Conservation (phyloP, 1,140 invertebrate genomes). For the Planococcus citri region DNA sequence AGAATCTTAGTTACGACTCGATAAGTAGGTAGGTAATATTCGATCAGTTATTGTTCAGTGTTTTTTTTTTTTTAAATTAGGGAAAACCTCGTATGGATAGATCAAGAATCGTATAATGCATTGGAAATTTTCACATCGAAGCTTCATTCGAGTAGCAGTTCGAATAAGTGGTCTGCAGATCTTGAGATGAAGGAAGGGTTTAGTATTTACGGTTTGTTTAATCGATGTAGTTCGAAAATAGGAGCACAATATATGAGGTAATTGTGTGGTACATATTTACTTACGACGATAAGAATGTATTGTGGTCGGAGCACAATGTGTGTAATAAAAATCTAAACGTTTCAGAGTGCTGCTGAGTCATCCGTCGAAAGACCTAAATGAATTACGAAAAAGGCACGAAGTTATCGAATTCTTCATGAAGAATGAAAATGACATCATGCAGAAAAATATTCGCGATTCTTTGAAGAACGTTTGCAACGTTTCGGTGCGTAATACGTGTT, state of each 20-base stretch:
- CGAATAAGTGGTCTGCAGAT: background rate
- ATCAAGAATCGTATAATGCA: slow-evolving; percentile 6
- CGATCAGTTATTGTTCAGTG: too few relatives aligned
- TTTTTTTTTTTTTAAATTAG: background rate
- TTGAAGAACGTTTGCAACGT: background rate
- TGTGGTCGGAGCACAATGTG: background rate
- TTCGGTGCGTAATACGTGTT: background rate
- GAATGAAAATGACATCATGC: background rate
- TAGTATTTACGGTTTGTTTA: background rate
- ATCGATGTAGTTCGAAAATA: slow-evolving; percentile 10
- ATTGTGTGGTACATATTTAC: too few relatives aligned
- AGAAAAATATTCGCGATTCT: background rate
- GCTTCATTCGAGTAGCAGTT: background rate
- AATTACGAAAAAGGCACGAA: background rate
- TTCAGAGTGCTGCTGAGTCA: slow-evolving; percentile 6
- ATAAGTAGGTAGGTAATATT: too few relatives aligned
- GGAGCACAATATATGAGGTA: background rate
- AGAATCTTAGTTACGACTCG: too few relatives aligned
- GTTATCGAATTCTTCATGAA: slow-evolving; percentile 12
- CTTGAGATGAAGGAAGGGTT: background rate
- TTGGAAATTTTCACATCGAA: slow-evolving; percentile 12
- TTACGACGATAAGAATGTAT: background rate
- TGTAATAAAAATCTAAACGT: background rate
- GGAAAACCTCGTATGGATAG: background rate
- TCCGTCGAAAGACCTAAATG: background rate